Base-by-base conservation (phyloP, 2,888 invertebrate genomes). In the Opisthograptis luteolata region DNA sequence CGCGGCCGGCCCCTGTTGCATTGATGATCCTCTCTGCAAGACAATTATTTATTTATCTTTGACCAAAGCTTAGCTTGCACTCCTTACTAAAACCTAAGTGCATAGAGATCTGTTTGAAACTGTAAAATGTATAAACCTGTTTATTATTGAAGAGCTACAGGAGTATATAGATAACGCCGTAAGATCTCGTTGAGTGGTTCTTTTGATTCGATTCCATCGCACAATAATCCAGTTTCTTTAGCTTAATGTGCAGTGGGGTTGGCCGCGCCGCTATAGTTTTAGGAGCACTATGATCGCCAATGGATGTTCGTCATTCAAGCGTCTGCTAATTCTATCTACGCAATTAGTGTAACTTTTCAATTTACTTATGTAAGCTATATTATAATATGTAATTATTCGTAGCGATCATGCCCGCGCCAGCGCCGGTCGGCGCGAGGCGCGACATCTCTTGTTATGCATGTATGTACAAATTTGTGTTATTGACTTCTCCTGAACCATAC, bases 381-480 rank as follows among this genome's bases (percentile, higher is more conserved):
- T 44, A 66, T 79, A 73, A 79, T 44, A 76, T 46, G 32, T 44
- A 48, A 77, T 70, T 81, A 72, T 67, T 66, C 64, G 76, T 80
- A 79, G 78, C 71, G 62, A 68, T 68, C 68, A 62, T 58, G 35
- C 44, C 43, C 27, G 40, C 34, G 30, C 19, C 37, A 9, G 39
- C 36, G 46, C 36, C 6, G 15, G 27, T 2, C 31, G 27, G 6
- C 47, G 40, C 43, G 10, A 13, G 48, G 37, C 44, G 35, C 41
- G 22, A 15, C 43, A 15, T 20, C 28, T 20, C 19, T 41, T 37
- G 40, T 40, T 50, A 41, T 50, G 62, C 62, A 75, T 82, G 71
- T 71, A 73, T 87, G 87, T 87, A 89, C 87, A 88, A 87, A 88
- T 87, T 81, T 87, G 70, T 79, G 83, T 86, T 84, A 79, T 72